Base-by-base conservation (phyloP, 2,113 vertebrate genomes). In the Aythya baeri region DNA sequence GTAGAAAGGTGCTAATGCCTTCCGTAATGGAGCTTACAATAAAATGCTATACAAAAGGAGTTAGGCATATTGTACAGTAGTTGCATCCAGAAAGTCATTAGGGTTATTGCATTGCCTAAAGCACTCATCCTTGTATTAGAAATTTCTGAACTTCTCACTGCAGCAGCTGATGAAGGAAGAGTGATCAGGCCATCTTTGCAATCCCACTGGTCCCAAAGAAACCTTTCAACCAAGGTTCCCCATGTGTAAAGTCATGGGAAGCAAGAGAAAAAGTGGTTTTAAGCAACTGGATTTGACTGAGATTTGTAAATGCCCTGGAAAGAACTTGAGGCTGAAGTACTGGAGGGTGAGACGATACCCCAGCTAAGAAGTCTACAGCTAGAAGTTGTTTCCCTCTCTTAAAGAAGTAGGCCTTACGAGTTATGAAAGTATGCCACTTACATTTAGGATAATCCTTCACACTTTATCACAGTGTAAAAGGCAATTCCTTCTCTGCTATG, bases 1-100 rank as follows among this genome's bases (percentile, higher is more conserved):
- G 25, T 1, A 61, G 49, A 65, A 96, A 95, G 83, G 52, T 79
- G 61, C 32, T 93, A 93, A 96, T 68, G 17, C 65, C 43, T 96
- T 90, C 89, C 61, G 83, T 80, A 71, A 80, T 0, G 0, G 59
- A 63, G 17, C 13, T 83, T 55, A 18, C 55, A 73, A 71, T 73
- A 44, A 71, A 85, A 83, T 26, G 17, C 11, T 34, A 1, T 2
- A 5, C 20, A 67, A 70, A 74, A 70, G 55, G 25, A 27, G 8
- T 34, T 80, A 43, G 66, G 31, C 13, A 29, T 4, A 7, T 5
- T 57, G 27, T 25, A 61, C 15, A 83, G 58, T 12, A 34, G 46
- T 13, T 67, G 46, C 62, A 83, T 17, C 21, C 59, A 85, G 81
- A 70, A 87, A 70, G n/a, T 18, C 58, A 66, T 20, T 0, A 54